phyloP scores from a whole-genome alignment of 1,140 invertebrate genomes.

The Oreohelix idahoensis region DNA sequence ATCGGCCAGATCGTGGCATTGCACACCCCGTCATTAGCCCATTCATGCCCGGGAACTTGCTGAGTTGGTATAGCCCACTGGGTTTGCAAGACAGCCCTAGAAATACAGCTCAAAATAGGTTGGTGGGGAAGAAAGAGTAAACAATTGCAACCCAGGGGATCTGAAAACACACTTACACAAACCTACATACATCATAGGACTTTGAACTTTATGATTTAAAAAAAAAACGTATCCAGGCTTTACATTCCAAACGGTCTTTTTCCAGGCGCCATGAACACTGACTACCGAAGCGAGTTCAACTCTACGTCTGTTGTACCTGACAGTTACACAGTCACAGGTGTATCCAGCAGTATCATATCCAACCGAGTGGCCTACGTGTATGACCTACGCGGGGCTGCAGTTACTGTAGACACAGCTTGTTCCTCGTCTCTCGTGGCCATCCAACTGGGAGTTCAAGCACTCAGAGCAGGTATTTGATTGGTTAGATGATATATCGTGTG shows the following conservation, averaged over 20 bases:
- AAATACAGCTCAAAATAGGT: too few species aligned
- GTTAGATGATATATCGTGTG: not conserved
- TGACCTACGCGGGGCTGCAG: slow-evolving; percentile 55
- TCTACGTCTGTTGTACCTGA: slow-evolving; percentile 18
- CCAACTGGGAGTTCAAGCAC: slow-evolving; percentile 44
- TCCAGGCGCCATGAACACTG: slow-evolving; percentile 52
- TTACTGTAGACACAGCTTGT: slow-evolving; percentile 61
- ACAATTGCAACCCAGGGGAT: too few species aligned
- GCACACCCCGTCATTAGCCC: too few species aligned
- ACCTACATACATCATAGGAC: too few species aligned
- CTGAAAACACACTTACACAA: too few species aligned
- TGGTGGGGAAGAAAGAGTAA: too few species aligned
- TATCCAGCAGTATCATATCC: slow-evolving; percentile 50
- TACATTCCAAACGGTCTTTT: not conserved
- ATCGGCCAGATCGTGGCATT: too few species aligned
- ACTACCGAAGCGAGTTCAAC: slow-evolving; percentile 39
- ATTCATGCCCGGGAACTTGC: too few species aligned
- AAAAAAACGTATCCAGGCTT: too few species aligned
- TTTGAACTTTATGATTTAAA: too few species aligned
- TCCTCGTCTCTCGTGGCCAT: slow-evolving; percentile 57
- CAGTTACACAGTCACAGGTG: slow-evolving; percentile 55
- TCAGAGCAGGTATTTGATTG: slow-evolving; percentile 42
- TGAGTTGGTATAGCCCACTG: too few species aligned
- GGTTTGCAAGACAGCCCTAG: too few species aligned
- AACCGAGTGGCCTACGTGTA: slow-evolving; percentile 56